Evolutionary conservation across 2,888 invertebrate genomes (phyloP).

Genomic region (Erebia ligea): DNA sequence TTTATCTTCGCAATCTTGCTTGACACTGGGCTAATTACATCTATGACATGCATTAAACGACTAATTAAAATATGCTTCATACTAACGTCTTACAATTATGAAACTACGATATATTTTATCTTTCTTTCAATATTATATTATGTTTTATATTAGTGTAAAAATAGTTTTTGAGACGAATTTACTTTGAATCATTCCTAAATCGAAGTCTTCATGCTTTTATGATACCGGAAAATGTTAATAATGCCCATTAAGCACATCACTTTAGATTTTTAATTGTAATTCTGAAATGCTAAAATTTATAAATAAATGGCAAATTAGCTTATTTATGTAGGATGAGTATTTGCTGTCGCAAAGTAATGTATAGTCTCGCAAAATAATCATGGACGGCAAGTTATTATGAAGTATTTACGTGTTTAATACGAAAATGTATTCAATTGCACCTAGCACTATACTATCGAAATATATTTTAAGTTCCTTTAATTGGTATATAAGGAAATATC

Average conservation of each 20-base stretch:
- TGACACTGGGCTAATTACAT: slow-evolving; percentile 66
- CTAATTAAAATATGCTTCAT: slow-evolving; percentile 78
- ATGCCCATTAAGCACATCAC: slow-evolving; percentile 62
- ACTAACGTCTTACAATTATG: slow-evolving; percentile 73
- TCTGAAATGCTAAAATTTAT: slow-evolving; percentile 54
- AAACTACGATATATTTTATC: slow-evolving; percentile 77
- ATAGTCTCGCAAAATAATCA: slow-evolving; percentile 72
- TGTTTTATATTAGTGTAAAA: slow-evolving; percentile 65
- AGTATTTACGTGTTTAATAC: slow-evolving; percentile 31
- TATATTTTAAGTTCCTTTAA: slow-evolving; percentile 14
- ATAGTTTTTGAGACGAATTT: slow-evolving; percentile 67
- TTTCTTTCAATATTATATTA: slow-evolving; percentile 68
- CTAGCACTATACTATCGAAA: slow-evolving; percentile 28
- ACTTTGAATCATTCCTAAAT: slow-evolving; percentile 57
- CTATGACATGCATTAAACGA: slow-evolving; percentile 78
- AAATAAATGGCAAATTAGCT: slow-evolving; percentile 50
- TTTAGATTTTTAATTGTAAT: slow-evolving; percentile 36
- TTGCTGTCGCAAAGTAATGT: slow-evolving; percentile 50
- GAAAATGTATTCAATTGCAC: slow-evolving; percentile 23
- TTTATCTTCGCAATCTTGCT: slow-evolving; percentile 52
- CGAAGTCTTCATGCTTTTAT: slow-evolving; percentile 43
- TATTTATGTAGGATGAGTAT: slow-evolving; percentile 53
- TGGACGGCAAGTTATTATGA: slow-evolving; percentile 76
- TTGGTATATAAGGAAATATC: slow-evolving; percentile 11
- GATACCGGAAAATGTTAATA: slow-evolving; percentile 62